A percentile compares a stretch with the other conserved stretches of the same genome.
Conservation (phyloP, 2,888 invertebrate species). For the Sphecodes monilicornis region DNA sequence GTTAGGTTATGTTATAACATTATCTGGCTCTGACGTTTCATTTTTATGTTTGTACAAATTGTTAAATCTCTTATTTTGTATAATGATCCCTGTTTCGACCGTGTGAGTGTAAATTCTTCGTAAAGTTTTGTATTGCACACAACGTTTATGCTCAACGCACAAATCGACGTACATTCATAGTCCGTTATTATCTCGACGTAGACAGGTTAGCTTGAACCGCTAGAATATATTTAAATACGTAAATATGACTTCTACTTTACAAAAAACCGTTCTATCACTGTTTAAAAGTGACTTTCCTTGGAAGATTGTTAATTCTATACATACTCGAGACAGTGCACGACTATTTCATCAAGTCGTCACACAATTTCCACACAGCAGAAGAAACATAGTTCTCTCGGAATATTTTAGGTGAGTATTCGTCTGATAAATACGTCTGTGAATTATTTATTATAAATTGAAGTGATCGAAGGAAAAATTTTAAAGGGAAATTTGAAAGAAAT, state of each 20-base stretch:
- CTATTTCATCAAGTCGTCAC: conserved; percentile 12
- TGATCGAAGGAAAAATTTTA: too few species aligned
- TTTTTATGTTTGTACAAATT: conserved; percentile 10
- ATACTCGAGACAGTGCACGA: not conserved
- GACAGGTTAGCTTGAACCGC: conserved; percentile 25
- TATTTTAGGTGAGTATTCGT: conserved; percentile 31
- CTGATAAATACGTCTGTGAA: not conserved
- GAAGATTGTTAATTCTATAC: not conserved
- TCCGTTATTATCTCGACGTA: not conserved
- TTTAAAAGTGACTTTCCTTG: conserved; percentile 21
- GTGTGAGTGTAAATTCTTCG: not conserved
- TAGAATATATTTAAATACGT: not conserved
- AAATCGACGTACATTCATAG: not conserved
- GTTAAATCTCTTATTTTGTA: not conserved
- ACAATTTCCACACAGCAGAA: not conserved
- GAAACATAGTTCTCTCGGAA: not conserved
- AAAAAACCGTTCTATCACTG: conserved; percentile 22
- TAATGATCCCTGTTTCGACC: not conserved
- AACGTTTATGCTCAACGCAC: conserved; percentile 4
- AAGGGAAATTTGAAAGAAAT: not conserved
- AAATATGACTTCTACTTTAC: conserved; percentile 44
- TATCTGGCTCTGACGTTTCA: not conserved
- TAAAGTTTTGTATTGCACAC: not conserved
- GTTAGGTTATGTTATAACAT: conserved; percentile 21
- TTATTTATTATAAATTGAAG: not conserved